phyloP scores from a whole-genome alignment of 2,797 vertebrate genomes.

The Glyptemys insculpta region DNA sequence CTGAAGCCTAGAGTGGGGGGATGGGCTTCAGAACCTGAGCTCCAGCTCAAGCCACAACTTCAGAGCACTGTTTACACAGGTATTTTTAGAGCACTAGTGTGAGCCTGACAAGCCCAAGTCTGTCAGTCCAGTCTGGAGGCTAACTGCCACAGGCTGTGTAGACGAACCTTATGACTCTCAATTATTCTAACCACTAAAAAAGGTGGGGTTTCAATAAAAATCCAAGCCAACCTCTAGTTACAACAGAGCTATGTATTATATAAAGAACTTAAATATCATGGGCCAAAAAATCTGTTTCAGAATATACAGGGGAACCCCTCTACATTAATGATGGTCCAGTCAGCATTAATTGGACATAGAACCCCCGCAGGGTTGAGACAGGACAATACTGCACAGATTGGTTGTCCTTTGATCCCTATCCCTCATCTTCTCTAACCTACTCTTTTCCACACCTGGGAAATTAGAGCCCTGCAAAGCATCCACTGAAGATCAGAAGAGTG shows the following conservation, averaged over 20 bases:
- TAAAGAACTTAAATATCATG: not conserved
- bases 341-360: not conserved
- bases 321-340: conserved; percentile 1
- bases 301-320: not conserved
- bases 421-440: not conserved
- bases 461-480: not conserved
- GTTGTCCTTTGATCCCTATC: not conserved
- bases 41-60: not conserved
- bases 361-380: not conserved
- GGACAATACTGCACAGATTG: accelerated
- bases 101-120: not conserved
- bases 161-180: not conserved
- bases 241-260: too few relatives aligned
- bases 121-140: not conserved
- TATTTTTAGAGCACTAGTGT: not conserved
- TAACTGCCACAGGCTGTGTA: not conserved
- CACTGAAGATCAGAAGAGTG: not conserved
- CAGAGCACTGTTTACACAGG: not conserved
- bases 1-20: not conserved
- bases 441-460: not conserved
- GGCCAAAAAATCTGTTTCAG: not conserved
- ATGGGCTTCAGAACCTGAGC: not conserved
- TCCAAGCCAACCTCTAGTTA: not conserved
- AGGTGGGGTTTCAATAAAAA: not conserved
- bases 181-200: not conserved